phyloP scores from a whole-genome alignment of 2,888 invertebrate species.

The Cheilosia soror region DNA sequence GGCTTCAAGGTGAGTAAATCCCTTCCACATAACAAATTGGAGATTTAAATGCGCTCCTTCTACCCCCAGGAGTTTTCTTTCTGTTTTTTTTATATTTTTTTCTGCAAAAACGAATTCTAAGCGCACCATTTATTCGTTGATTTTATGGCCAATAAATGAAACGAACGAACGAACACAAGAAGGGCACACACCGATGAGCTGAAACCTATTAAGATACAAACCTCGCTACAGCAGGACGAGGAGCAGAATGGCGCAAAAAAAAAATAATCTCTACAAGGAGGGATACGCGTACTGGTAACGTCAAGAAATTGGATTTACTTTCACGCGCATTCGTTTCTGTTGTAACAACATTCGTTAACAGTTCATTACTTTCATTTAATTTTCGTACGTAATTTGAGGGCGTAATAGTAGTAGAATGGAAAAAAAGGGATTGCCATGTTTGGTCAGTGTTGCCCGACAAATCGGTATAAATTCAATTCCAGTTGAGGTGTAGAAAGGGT shows the following conservation, averaged over 20 bases:
- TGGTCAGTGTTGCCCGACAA: constrained; percentile 18
- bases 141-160: constrained; percentile 61
- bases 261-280: neutral
- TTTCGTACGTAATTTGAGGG: constrained; percentile 41
- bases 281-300: neutral
- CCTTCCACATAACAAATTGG: constrained; percentile 27
- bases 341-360: constrained; percentile 63
- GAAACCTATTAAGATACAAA: constrained; percentile 39
- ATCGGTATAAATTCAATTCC: constrained; percentile 48
- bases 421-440: neutral
- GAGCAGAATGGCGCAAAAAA: neutral
- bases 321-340: constrained; percentile 43
- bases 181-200: constrained; percentile 50
- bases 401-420: neutral
- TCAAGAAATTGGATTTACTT: constrained; percentile 32
- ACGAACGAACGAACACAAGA: constrained; percentile 47
- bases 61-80: neutral
- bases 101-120: neutral
- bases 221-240: neutral
- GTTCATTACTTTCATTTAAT: constrained; percentile 70
- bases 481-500: neutral
- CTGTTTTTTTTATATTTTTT: neutral
- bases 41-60: constrained; percentile 43
- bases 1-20: neutral
- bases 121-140: constrained; percentile 61